Evolutionary conservation across 2,888 invertebrate genomes (phyloP), one percentile per base, ranked within the genome.

Genomic region (Synanthedon andrenaeformis): DNA sequence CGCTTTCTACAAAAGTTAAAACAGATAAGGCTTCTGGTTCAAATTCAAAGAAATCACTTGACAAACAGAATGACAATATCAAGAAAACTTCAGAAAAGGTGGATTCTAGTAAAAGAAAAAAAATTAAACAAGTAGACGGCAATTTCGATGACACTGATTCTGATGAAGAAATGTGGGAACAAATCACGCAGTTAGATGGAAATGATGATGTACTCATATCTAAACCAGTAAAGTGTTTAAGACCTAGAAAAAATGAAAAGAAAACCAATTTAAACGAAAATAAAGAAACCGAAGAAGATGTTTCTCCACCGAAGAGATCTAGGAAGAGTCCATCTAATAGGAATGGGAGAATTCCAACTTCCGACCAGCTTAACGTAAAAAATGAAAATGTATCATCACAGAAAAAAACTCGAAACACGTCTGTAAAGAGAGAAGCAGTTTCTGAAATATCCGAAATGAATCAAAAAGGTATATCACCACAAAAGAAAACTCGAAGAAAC

Each of bases 51-150:
- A 35, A 35, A 35, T 35, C 35, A 35, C 35, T 35, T 3, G 54
- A 58, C 52, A 53, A 54, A 42, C 10, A 4, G 13, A 53, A 53
- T 56, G 54, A 57, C n/a, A 61, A 62, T 14, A 49, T 53, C 12
- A 66, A 63, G 28, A 53, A 57, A 57, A 57, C 56, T 52, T 57
- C 23, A 57, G 55, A 53, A 60, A 60, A 55, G 58, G 58, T 54
- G 54, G 57, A 51, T 57, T 51, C n/a, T 55, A 54, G 51, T 45
- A 63, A 49, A 56, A 59, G 54, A 59, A 60, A 59, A 45, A 65
- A 54, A 51, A 53, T 51, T 35, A 51, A 55, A 45, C 91, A 91
- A 65, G 62, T 91, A 51, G 91, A 91, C 79, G 91, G 91, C 3
- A 80, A 73, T 57, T 75, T 83, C 67, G 89, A 90, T 70, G 58